Evolutionary conservation across 2,113 vertebrate genomes (phyloP), one percentile per base, ranked within the genome.

Genomic region (Eonycteris spelaea): DNA sequence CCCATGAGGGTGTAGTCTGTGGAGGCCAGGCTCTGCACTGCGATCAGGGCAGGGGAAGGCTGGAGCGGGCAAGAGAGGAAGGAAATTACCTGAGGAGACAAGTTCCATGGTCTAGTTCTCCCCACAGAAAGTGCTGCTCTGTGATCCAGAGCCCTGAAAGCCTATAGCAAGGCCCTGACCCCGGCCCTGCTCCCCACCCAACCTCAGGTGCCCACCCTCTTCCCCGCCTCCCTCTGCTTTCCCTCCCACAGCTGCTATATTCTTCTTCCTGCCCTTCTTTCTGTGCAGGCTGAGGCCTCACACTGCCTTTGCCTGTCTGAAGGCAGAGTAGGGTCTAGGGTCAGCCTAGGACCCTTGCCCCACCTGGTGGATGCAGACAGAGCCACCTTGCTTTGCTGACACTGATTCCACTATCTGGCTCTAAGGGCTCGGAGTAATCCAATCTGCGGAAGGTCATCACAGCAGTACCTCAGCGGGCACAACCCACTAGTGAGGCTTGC

Each of bases 261-360:
- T 45, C 63, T 38, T 2, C 61, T 2, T 0, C 6, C 21, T 4
- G 26, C 7, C 45, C 35, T 70, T 1, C n/a, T n/a, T 2, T n/a
- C 2, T 3, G 24, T 12, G n/a, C 55, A 55, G 38, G 30, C 51
- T 35, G 15, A 73, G 63, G 68, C n/a, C 68, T 92, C 28, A 10
- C 0, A 2, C 51, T 19, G 61, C 59, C 73, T 59, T 24, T 21
- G 22, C 9, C 35, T 7, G 6, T 30, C 6, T 7, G 65, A 53
- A 57, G 35, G 26, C 63, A 33, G 65, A 61, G 74, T 3, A 21
- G 19, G 40, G n/a, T 38, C 63, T 48, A 35, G 7, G 21, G 3
- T 16, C 45, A 40, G 28, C 77, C 77, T 53, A 38, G 77, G 77
- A 15, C 14, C 35, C 45, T 22, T 1, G 35, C 14, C 61, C 21